Base-by-base conservation (phyloP, 2,888 invertebrate genomes). In the Lissocephala sabroskyi region DNA sequence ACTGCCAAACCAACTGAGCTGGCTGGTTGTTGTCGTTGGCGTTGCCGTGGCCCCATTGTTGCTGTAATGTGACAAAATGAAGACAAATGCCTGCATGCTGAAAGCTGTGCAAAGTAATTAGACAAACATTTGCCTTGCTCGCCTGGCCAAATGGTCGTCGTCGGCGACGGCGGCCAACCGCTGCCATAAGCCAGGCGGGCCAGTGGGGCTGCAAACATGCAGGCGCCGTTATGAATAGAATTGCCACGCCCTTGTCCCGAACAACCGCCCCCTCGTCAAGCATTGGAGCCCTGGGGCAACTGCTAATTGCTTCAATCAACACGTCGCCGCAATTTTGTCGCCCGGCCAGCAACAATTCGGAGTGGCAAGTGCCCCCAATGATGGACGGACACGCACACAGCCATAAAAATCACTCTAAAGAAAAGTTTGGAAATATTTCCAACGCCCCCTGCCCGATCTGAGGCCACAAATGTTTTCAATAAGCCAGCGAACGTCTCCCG, bases 231-330 rank as follows among this genome's bases (percentile, higher is more conserved):
- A 23, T 23, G 23, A 7, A 23, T 36, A 29, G 4, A 23, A 23
- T 23, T 23, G 4, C 23, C 23, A 4, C 17, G 30, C 6, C 19
- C 23, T n/a, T n/a, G n/a, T n/a, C 40, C 39, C 13, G 16, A 41
- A 33, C 43, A 37, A 10, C 28, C 18, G n/a, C 28, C 7, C 36
- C 5, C 35, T 19, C 2, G 10, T 23, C 23, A 23, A 19, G 35
- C 42, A 54, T 37, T 50, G 60, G n/a, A n/a, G n/a, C n/a, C n/a
- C n/a, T n/a, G n/a, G n/a, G n/a, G n/a, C n/a, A 71, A 68, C 62
- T 75, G 77, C 73, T 79, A 79, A 79, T 79, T 79, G 80, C 77
- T 70, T 73, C 80, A 73, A 80, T 80, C 80, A 80, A 79, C 79
- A 80, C 76, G 60, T 61, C 65, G 61, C 32, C 56, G 45, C 50